Percentiles rank a stretch among this genome's conserved stretches.
phyloP scores from a whole-genome alignment of 2,888 invertebrate species.

The Epistrophe grossulariae region DNA sequence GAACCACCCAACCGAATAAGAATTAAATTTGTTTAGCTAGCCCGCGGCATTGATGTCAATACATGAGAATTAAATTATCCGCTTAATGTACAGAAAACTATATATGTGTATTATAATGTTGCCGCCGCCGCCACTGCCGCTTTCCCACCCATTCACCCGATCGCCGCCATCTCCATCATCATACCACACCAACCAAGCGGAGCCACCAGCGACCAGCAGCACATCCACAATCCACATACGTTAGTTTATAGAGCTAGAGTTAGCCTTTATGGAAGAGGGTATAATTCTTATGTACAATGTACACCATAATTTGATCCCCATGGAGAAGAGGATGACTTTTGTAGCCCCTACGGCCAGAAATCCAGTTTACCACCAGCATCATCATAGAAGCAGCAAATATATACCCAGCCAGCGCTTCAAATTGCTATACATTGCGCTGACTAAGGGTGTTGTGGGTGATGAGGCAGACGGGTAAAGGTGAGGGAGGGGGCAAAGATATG shows the following conservation, averaged over 20 bases:
- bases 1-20: constrained; percentile 70
- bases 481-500: constrained; percentile 39
- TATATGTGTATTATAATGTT: constrained; percentile 55
- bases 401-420: constrained; percentile 53
- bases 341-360: constrained; percentile 56
- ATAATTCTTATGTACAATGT: constrained; percentile 68
- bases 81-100: constrained; percentile 73
- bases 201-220: constrained; percentile 31
- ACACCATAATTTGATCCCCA: constrained; percentile 73
- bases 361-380: constrained; percentile 49
- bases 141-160: not conserved
- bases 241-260: constrained; percentile 52
- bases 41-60: constrained; percentile 77
- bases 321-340: constrained; percentile 56
- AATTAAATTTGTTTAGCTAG: constrained; percentile 75
- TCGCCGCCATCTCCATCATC: constrained; percentile 11
- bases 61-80: constrained; percentile 81
- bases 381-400: constrained; percentile 19
- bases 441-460: constrained; percentile 1
- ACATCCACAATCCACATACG: constrained; percentile 41
- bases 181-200: not conserved
- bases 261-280: constrained; percentile 58
- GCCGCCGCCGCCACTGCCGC: constrained; percentile 21
- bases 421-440: constrained; percentile 39
- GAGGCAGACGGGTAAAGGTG: constrained; percentile 6